Percentiles rank a stretch among this genome's conserved stretches.
Conservation (phyloP, 1,140 invertebrate genomes). For the Proctacanthus coquilletti region DNA sequence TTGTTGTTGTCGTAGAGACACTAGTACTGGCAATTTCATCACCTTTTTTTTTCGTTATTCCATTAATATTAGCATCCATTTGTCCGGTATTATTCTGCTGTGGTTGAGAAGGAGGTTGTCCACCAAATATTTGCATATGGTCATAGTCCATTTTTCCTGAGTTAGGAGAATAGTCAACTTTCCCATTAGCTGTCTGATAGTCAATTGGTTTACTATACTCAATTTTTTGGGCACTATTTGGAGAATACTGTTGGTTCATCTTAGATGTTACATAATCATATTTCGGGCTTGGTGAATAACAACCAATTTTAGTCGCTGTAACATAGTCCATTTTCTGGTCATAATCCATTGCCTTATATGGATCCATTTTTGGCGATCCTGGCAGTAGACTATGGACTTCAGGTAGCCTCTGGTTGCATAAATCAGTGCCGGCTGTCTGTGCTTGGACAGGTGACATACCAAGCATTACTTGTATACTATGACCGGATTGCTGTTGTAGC, state of each 20-base stretch:
- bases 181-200: constrained; percentile 21
- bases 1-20: constrained; percentile 3
- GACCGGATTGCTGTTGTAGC: constrained; percentile 33
- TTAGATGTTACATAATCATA: constrained; percentile 22
- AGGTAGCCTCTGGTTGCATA: constrained; percentile 18
- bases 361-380: constrained; percentile 18
- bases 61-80: constrained; percentile 1
- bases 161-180: constrained; percentile 25
- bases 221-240: constrained; percentile 11
- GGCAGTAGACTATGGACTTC: constrained; percentile 27
- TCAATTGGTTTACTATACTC: constrained; percentile 18
- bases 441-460: constrained; percentile 27
- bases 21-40: constrained; percentile 3
- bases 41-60: constrained; percentile 12
- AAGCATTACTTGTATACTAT: constrained; percentile 58
- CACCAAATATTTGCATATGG: constrained; percentile 4
- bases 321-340: constrained; percentile 21
- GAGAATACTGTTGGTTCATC: constrained; percentile 7
- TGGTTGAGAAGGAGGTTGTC: constrained; percentile 1
- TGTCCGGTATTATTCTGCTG: no score
- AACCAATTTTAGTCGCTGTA: constrained; percentile 20
- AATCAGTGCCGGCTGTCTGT: constrained; percentile 16
- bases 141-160: constrained; percentile 9
- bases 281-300: constrained; percentile 27
- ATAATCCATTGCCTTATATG: constrained; percentile 15